Evolutionary conservation across 2,888 invertebrate species (phyloP), one percentile per base, ranked within the genome.

Genomic region (Epistrophella euchroma): DNA sequence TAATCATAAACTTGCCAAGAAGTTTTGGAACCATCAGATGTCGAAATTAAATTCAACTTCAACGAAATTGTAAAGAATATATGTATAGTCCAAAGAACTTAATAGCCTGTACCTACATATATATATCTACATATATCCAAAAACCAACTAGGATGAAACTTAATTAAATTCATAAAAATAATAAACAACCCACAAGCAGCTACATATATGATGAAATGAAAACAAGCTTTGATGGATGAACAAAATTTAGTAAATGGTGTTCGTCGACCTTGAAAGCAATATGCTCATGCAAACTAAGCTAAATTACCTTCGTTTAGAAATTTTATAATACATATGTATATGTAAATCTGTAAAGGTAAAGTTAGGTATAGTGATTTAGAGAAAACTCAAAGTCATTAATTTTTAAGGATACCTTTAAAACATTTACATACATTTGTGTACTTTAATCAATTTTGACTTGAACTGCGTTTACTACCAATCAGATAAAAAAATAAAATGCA

Each of bases 211-310:
- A 58, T 58, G 35, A 58, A 58, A 58, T 2, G 56, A 58, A 58
- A 58, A 58, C 56, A 58, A 58, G 11, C 56, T 6, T 32, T 35
- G 56, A 58, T 58, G 56, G 56, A 58, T 58, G 55, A 55, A 32
- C 56, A 32, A 32, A 32, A 56, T 32, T 32, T 32, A 32, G 17
- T 56, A 17, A 56, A 56, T 56, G 15, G 37, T 58, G 32, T 56
- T 32, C 10, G n/a, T 17, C 55, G 10, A 56, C 55, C 55, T 56
- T 56, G 55, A 28, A 4, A 55, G 15, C 15, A 25, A 10, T 45
- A 17, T 4, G 17, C 22, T 1, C 1, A 32, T 32, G 32, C 7
- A 32, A 50, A 50, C 22, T 13, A 13, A 11, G 22, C 22, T 13
- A 22, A 50, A 50, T 50, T 13, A 43, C n/a, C n/a, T 19, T n/a